Evolutionary conservation across 2,113 vertebrate species (phyloP).

Genomic region (Platysteira castanea): DNA sequence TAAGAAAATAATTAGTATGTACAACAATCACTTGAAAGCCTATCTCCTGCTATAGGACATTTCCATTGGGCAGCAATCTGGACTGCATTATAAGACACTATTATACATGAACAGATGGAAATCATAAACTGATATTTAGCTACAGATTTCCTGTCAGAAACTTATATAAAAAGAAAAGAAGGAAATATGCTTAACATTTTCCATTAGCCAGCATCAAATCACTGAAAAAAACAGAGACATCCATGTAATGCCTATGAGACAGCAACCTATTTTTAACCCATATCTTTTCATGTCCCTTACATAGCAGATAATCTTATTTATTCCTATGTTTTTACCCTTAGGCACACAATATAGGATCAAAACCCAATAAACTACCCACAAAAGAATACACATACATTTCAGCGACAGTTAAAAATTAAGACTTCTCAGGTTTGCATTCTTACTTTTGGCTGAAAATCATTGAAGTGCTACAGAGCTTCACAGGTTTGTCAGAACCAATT

Average conservation of each 20-base stretch:
- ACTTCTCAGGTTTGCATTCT: neutral
- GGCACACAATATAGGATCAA: neutral
- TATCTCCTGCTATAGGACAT: slow-evolving; percentile 62
- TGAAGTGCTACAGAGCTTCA: neutral
- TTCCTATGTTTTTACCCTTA: neutral
- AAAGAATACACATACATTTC: neutral
- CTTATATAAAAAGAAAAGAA: slow-evolving; percentile 64
- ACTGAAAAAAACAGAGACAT: slow-evolving; percentile 25
- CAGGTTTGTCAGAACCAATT: neutral
- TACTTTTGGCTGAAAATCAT: neutral
- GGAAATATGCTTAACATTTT: slow-evolving; percentile 66
- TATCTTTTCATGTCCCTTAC: neutral
- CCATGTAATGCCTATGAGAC: slow-evolving; percentile 20
- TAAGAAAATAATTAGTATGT: slow-evolving; percentile 70
- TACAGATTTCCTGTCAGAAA: slow-evolving; percentile 74
- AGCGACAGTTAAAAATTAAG: neutral
- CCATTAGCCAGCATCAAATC: slow-evolving; percentile 63
- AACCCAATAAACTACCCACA: neutral
- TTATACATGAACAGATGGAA: slow-evolving; percentile 77
- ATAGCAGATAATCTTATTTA: neutral
- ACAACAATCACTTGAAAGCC: slow-evolving; percentile 66
- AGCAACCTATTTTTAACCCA: neutral
- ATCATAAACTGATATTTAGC: slow-evolving; percentile 75
- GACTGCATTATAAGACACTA: slow-evolving; percentile 63
- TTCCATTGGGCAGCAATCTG: slow-evolving; percentile 69